Conservation (phyloP, 2,797 vertebrate species). For the Nyctibius grandis region DNA sequence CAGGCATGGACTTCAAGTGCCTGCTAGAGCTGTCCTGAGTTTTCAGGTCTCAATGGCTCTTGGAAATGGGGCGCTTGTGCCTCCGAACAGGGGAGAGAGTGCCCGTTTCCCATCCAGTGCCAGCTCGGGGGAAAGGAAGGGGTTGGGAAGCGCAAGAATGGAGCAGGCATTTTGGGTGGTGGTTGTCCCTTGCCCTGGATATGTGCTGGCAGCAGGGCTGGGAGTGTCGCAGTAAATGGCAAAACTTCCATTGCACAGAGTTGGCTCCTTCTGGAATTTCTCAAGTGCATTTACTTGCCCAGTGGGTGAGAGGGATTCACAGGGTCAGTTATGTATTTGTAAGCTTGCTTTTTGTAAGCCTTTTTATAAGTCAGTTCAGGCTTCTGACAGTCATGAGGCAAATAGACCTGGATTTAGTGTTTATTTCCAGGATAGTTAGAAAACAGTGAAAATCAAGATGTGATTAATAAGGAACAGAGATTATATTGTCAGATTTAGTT, state of each 20-base stretch:
- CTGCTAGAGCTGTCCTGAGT: background rate
- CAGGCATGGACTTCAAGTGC: background rate
- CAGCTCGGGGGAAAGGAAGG: rapidly evolving
- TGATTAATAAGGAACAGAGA: background rate
- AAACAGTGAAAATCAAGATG: background rate
- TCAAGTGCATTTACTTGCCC: background rate
- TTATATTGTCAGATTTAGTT: background rate
- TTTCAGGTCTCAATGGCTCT: background rate
- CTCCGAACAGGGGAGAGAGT: background rate
- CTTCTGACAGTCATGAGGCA: background rate
- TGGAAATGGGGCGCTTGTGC: background rate
- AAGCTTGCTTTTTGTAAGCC: background rate
- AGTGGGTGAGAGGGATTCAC: slow-evolving; percentile 29
- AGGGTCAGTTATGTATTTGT: background rate
- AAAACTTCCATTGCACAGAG: background rate
- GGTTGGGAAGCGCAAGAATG: background rate
- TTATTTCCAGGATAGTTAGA: background rate
- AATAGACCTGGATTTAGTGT: background rate
- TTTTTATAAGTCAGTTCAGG: background rate
- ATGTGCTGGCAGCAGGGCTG: background rate
- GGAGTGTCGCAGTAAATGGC: background rate
- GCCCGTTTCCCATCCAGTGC: background rate
- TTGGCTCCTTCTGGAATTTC: slow-evolving; percentile 14
- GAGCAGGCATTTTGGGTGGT: background rate
- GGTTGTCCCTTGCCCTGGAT: slow-evolving; percentile 3